Evolutionary conservation across 2,888 invertebrate genomes (phyloP).

Genomic region (Tridacna crocea): DNA sequence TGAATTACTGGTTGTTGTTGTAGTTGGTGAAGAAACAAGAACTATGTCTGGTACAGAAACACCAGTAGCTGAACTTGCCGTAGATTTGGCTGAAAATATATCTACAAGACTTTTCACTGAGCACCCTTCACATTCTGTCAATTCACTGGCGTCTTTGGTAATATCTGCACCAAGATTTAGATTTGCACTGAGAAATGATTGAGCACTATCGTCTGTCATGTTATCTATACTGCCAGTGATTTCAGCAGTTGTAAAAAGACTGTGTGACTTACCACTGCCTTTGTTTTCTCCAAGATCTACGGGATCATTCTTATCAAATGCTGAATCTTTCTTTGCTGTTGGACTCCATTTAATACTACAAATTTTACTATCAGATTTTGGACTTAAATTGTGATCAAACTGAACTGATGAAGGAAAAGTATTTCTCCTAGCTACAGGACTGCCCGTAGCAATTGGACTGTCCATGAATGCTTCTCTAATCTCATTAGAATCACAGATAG

Average conservation of each 20-base stretch:
- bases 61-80: neutral
- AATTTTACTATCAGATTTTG: conserved; percentile 27
- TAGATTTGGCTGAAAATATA: conserved; percentile 13
- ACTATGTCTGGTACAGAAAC: neutral
- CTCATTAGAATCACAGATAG: conserved; percentile 17
- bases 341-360: conserved; percentile 27
- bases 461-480: conserved; percentile 1
- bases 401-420: conserved; percentile 7
- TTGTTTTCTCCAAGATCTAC: neutral
- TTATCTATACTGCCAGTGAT: neutral
- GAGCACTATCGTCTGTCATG: neutral
- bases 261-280: too few relatives aligned
- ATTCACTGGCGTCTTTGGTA: neutral
- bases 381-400: conserved; percentile 3
- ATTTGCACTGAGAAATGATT: neutral
- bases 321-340: conserved; percentile 10
- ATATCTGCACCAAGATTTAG: neutral
- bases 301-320: neutral
- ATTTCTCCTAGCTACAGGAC: conserved; percentile 22
- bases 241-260: too few relatives aligned
- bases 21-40: neutral
- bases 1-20: neutral
- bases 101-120: conserved; percentile 17
- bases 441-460: neutral
- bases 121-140: conserved; percentile 6